These are phyloP conservation scores for Drymodes brunneopygia DNA, from an alignment of 2,113 vertebrate species.

Conservation along the genomic window DNA sequence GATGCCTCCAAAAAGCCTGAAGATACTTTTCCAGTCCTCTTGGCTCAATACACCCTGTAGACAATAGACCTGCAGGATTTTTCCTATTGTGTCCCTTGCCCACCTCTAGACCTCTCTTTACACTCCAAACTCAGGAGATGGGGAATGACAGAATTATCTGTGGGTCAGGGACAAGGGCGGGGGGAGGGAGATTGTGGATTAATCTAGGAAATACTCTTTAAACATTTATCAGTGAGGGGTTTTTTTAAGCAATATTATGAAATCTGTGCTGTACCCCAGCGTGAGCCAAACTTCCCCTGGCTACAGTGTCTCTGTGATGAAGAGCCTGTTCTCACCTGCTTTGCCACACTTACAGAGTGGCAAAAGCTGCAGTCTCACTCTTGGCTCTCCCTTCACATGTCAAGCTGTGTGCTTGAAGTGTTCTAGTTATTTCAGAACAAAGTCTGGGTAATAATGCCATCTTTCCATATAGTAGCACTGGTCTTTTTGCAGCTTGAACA, in stretches of 20 bases:
- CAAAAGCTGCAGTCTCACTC: not conserved
- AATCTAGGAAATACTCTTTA: not conserved
- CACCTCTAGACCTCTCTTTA: not conserved
- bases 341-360: not conserved
- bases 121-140: not conserved
- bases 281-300: not conserved
- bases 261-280: not conserved
- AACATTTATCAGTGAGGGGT: not conserved
- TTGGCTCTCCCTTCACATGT: not conserved
- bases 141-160: not conserved
- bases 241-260: not conserved
- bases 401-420: not conserved
- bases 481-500: not conserved
- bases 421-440: not conserved
- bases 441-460: not conserved
- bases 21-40: not conserved
- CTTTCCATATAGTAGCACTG: not conserved
- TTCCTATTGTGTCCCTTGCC: not conserved
- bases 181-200: not conserved
- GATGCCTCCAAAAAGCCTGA: not conserved
- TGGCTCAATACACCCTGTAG: not conserved
- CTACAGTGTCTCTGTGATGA: not conserved
- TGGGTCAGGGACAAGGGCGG: not conserved
- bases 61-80: not conserved
- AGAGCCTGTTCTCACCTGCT: not conserved